A percentile compares a stretch with the other conserved stretches of the same genome.
phyloP scores from a whole-genome alignment of 2,888 invertebrate genomes.

The Orthosia gothica region DNA sequence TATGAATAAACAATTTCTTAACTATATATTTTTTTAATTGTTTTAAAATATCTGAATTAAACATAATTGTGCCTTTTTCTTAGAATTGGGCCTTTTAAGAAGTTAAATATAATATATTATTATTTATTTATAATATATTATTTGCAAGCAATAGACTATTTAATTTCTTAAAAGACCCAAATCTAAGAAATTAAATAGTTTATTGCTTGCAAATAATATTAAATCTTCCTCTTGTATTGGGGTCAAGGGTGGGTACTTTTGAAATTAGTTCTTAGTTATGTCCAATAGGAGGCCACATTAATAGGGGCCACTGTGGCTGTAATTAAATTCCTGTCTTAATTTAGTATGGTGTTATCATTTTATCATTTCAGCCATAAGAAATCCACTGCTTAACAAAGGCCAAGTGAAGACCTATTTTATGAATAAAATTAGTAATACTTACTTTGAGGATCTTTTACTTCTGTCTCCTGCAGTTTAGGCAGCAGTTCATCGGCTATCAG shows the following conservation, averaged over 20 bases:
- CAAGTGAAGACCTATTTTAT: too few relatives aligned
- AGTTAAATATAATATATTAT: too few relatives aligned
- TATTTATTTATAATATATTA: too few relatives aligned
- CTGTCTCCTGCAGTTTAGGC: constrained; percentile 95
- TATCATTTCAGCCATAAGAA: too few relatives aligned
- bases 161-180: too few relatives aligned
- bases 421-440: constrained; percentile 74
- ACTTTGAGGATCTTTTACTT: constrained; percentile 94
- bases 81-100: too few relatives aligned
- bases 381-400: too few relatives aligned
- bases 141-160: too few relatives aligned
- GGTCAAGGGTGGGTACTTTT: background rate
- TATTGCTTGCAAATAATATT: background rate
- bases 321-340: too few relatives aligned
- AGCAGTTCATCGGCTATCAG: constrained; percentile 96
- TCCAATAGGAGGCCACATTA: background rate
- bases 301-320: background rate
- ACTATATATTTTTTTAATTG: background rate
- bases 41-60: background rate
- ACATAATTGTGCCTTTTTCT: background rate
- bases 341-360: too few relatives aligned
- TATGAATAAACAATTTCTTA: background rate
- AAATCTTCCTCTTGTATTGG: background rate
- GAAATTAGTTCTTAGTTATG: background rate
- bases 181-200: background rate